Base-by-base conservation (phyloP, 2,113 vertebrate genomes). In the Larimichthys crocea region DNA sequence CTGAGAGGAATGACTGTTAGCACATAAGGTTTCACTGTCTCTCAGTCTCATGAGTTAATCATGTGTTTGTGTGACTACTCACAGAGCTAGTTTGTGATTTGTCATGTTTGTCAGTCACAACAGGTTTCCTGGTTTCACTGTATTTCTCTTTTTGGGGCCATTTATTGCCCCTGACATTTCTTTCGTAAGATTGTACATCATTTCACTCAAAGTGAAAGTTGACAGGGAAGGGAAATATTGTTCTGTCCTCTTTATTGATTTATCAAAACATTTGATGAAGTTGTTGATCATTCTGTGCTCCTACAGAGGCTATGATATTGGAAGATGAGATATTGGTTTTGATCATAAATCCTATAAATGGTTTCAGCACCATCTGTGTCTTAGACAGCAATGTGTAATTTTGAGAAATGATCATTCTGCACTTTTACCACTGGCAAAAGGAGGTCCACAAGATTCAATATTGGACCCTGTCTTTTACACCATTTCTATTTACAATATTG, bases 1-100 rank as follows among this genome's bases (percentile, higher is more conserved):
- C 74, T 71, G 31, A 44, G 76, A 73, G 22, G 14, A 55, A 35
- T 0, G 3, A 40, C 49, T 59, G 76, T 26, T 29, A 8, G 35
- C 70, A 64, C 10, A 55, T 22, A 79, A 50, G 44, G 50, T 60
- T 44, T 52, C 19, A n/a, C 46, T 56, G 35, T 40, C 9, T 65
- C 61, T 66, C 53, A 16, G 19, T 61, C 81, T 42, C 63, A n/a
- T 46, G 19, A 74, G 76, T 46, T 12, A 71, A 12, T 65, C 65
- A n/a, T 66, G 24, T 19, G 26, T 29, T 29, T 14, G 24, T 6
- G 17, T 61, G 29, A 19, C 15, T 26, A 10, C 14, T 29, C 15
- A 31, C 26, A 10, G 26, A 60, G 20, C 15, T 49, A 19, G 22
- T 2, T 56, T 4, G n/a, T 10, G n/a, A 65, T 10, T 16, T 26